Base-by-base conservation (phyloP, 1,140 invertebrate genomes). In the Pogonomyrmex californicus region DNA sequence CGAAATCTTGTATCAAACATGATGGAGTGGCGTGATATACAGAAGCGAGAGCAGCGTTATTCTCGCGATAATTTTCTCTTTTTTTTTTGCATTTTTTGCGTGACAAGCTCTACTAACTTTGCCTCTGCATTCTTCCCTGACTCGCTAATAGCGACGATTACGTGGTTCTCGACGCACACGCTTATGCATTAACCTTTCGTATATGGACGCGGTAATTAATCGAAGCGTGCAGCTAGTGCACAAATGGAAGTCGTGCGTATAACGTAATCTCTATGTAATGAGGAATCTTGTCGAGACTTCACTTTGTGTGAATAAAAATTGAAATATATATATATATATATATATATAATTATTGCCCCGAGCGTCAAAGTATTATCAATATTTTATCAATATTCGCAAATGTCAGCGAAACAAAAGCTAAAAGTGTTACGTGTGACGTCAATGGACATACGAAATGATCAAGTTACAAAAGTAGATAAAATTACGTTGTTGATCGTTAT, bases 81-180 rank as follows among this genome's bases (percentile, higher is more conserved):
- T 82, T 73, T 82, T 73, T 60, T 73, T 17, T 23, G 2, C 49
- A 54, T 70, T 81, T 81, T 70, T 9, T 23, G 44, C 23, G n/a
- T 71, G 47, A 79, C 33, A 36, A 71, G 23, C 65, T 54, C 12
- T 10, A 47, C 38, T 47, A 36, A 33, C 33, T 82, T 73, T 58
- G 17, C 14, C 41, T 58, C 36, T 62, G 7, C n/a, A 44, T 82
- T 71, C 10, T 82, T n/a, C 14, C 14, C 36, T 33, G 17, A 54
- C 36, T 70, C 36, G 51, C 49, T 71, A 70, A 71, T 71, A 82
- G 38, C 78, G 38, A 36, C 23, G 36, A 71, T 82, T 82, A 82
- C 17, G 51, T 33, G 23, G 2, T 44, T 33, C 38, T 58, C 65
- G 17, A 33, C 63, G 23, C 41, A 58, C 17, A 71, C 49, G 38